Base-by-base conservation (phyloP, 2,888 invertebrate species). In the Parasteatoda lunata region DNA sequence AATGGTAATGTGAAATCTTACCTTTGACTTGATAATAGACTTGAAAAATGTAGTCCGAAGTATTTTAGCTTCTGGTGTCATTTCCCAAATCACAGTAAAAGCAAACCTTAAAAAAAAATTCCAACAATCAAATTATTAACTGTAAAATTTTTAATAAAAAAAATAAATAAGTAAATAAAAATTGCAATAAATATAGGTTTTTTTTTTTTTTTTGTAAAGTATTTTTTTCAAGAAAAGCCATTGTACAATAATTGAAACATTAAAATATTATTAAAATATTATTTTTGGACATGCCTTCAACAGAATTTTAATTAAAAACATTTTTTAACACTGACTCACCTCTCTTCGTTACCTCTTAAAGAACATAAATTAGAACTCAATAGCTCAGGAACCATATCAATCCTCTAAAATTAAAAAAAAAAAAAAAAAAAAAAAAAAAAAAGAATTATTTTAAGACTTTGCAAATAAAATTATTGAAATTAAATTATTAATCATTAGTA, bases 21-120 rank as follows among this genome's bases (percentile, higher is more conserved):
- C 88, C 66, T 77, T 88, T 47, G 86, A 87, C 68, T 81, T 86
- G 89, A 99, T 99, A 68, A 99, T 95, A 90, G 97, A 97, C 92
- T 99, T 99, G 91, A 95, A 96, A 91, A 96, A 99, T 90, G 94
- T 94, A 0, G 96, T 96, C 6, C 93, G 93, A 1, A 97, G 91
- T 78, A 98, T 95, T 90, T 97, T 95, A 0, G 97, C 96, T 70
- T 96, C 93, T 8, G 94, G 93, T 88, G 96, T 96, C 91, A 99
- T 93, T 92, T 97, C 96, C 99, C 99, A 99, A 73, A 99, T 93
- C 89, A 97, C 97, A 0, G 98, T 98, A 92, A 99, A 99, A 0
- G 99, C 98, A 91, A 99, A 95, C 88, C 98, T 94, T 91, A 97
- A 73, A 66, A n/a, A n/a, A n/a, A n/a, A n/a, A n/a, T n/a, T n/a